These are phyloP conservation scores for Dastarcus helophoroides DNA, from an alignment of 2,888 invertebrate genomes.

Conservation along the genomic window DNA sequence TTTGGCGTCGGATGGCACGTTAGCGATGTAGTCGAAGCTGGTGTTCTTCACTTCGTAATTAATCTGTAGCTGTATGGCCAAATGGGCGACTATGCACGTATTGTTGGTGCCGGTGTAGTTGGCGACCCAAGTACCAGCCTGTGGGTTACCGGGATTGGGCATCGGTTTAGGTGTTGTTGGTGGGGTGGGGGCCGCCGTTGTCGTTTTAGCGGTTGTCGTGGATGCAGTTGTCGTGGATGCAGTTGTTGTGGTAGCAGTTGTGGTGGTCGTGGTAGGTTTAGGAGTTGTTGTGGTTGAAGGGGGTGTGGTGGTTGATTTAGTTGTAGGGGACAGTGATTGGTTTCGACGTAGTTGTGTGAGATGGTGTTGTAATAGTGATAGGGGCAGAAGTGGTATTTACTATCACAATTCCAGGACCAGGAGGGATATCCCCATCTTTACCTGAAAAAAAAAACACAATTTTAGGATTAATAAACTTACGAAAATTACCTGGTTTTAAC, in stretches of 20 bases:
- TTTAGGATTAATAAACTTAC: too few species aligned
- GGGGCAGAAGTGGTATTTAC: too few species aligned
- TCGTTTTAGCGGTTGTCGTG: slow-evolving; percentile 26
- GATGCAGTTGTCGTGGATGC: slow-evolving; percentile 32
- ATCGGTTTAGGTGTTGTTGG: slow-evolving; percentile 26
- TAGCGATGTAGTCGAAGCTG: slow-evolving; percentile 2
- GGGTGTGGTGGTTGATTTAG: slow-evolving; percentile 2
- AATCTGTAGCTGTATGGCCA: slow-evolving; percentile 47
- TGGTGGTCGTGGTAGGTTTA: slow-evolving; percentile 27
- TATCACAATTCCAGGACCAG: too few species aligned
- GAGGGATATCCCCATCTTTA: too few species aligned
- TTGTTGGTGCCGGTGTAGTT: slow-evolving; percentile 27
- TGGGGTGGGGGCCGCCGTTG: slow-evolving; percentile 20
- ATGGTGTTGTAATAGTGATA: slow-evolving; percentile 1
- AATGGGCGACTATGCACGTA: slow-evolving; percentile 53
- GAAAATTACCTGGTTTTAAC: too few species aligned
- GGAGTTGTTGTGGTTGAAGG: slow-evolving; percentile 14
- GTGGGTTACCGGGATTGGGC: slow-evolving; percentile 25
- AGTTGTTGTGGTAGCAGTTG: slow-evolving; percentile 33
- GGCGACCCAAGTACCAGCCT: slow-evolving; percentile 41
- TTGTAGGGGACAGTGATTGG: not conserved
- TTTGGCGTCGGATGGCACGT: slow-evolving; percentile 7
- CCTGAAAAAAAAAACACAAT: too few species aligned
- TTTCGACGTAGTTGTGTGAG: not conserved
- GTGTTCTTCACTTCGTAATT: slow-evolving; percentile 6